Evolutionary conservation across 2,113 vertebrate genomes (phyloP).

Genomic region (Hippotragus niger): DNA sequence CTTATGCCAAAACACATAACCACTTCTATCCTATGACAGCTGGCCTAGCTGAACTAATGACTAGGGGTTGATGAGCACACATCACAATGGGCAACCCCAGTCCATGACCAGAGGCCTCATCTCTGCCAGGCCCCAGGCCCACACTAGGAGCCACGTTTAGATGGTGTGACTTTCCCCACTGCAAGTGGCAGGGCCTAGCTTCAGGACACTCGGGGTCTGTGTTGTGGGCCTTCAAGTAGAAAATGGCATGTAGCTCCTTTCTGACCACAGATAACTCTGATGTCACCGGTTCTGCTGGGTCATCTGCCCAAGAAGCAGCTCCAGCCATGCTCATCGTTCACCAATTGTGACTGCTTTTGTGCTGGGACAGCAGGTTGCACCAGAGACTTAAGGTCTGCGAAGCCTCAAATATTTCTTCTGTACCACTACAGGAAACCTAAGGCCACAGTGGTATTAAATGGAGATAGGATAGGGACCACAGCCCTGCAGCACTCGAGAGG

Average conservation of each 20-base stretch:
- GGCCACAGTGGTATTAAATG: neutral
- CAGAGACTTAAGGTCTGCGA: accelerated
- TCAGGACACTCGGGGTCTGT: neutral
- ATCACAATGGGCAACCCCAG: neutral
- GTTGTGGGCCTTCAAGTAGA: neutral
- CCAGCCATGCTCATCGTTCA: accelerated
- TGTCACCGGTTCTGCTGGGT: accelerated
- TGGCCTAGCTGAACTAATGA: neutral
- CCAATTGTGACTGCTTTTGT: neutral
- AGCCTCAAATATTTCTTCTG: neutral
- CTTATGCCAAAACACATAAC: neutral
- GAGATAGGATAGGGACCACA: neutral
- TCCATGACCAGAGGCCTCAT: neutral
- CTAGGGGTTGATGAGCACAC: too few relatives aligned
- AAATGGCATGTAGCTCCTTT: neutral
- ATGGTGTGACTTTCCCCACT: neutral
- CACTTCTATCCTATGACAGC: accelerated
- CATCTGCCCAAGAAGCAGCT: neutral
- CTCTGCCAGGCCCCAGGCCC: neutral
- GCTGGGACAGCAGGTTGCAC: accelerated
- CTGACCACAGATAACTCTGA: neutral
- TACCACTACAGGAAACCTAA: neutral
- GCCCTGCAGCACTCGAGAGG: neutral
- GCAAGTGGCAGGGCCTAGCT: too few relatives aligned
- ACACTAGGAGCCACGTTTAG: neutral